These are phyloP conservation scores for Chlorops oryzae DNA, from an alignment of 1,140 invertebrate species.

Conservation along the genomic window DNA sequence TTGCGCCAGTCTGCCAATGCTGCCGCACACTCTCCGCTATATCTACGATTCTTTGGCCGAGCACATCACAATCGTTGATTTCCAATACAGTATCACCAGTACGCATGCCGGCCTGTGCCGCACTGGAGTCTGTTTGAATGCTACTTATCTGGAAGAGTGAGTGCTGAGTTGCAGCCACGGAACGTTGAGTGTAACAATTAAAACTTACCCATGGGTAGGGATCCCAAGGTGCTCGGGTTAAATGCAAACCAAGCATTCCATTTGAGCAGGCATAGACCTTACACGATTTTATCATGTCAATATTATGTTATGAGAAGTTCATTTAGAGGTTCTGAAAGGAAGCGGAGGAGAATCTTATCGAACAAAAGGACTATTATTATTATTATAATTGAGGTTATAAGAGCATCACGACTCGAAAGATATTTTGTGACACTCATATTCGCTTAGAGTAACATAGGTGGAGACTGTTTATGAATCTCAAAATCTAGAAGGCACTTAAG, in stretches of 20 bases:
- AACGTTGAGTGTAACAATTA: too few species aligned
- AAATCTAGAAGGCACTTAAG: too few species aligned
- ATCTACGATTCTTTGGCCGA: slow-evolving; percentile 44
- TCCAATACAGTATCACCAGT: slow-evolving; percentile 46
- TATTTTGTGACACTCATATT: too few species aligned
- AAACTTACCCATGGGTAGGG: slow-evolving; percentile 49
- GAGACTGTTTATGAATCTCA: too few species aligned
- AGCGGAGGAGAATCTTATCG: too few species aligned
- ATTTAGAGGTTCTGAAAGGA: too few species aligned
- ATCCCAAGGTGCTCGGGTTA: slow-evolving; percentile 48
- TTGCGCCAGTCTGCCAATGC: slow-evolving; percentile 41
- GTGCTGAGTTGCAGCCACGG: slow-evolving; percentile 46
- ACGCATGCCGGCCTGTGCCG: slow-evolving; percentile 38
- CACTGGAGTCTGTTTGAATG: slow-evolving; percentile 32
- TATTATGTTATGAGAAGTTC: too few species aligned
- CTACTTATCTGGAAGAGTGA: slow-evolving; percentile 48
- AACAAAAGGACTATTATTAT: too few species aligned
- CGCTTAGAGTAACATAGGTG: too few species aligned
- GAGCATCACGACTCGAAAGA: too few species aligned
- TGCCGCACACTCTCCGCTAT: slow-evolving; percentile 38
- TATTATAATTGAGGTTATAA: too few species aligned
- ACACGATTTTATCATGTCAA: slow-evolving; percentile 36
- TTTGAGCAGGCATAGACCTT: slow-evolving; percentile 38
- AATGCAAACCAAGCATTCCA: slow-evolving; percentile 44
- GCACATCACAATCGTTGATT: slow-evolving; percentile 42